Evolutionary conservation across 2,888 invertebrate species (phyloP).

Genomic region (Drosophila flavopinicola): DNA sequence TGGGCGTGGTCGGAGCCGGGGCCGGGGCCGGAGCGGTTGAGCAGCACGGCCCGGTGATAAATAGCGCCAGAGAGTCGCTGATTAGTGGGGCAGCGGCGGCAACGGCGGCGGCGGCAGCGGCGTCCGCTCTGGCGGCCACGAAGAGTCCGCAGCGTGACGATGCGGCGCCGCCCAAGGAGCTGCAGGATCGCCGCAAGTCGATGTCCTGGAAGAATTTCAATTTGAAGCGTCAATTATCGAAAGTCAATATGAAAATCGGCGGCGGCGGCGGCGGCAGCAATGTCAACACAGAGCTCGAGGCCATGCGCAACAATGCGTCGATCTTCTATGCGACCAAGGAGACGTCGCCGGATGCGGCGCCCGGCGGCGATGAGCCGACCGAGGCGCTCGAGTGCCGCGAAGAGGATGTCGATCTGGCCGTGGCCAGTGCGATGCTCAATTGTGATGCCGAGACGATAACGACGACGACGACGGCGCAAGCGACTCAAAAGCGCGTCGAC

Average conservation of each 20-base stretch:
- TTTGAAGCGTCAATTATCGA: conserved; percentile 92
- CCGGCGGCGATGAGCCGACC: conserved; percentile 45
- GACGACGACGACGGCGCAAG: conserved; percentile 6
- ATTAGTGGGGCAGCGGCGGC: conserved; percentile 65
- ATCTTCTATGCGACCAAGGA: conserved; percentile 80
- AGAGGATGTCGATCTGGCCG: conserved; percentile 60
- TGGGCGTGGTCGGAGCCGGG: conserved; percentile 66
- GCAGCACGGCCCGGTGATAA: conserved; percentile 44
- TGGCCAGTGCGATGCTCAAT: conserved; percentile 51
- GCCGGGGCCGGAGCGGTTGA: not conserved
- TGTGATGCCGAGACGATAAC: conserved; percentile 46
- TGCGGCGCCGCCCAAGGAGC: conserved; percentile 84
- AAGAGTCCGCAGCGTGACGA: conserved; percentile 78
- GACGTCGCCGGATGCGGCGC: conserved; percentile 74
- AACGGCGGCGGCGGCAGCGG: conserved; percentile 34
- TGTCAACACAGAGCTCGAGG: conserved; percentile 81
- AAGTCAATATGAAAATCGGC: conserved; percentile 87
- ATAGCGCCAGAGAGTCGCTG: conserved; percentile 80
- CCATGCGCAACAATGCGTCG: conserved; percentile 84
- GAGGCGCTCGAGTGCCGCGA: conserved; percentile 62
- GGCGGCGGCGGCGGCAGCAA: conserved; percentile 65
- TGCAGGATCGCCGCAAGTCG: conserved; percentile 87
- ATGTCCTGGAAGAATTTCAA: conserved; percentile 91
- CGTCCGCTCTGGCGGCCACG: conserved; percentile 48
- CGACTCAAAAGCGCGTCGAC: conserved; percentile 80